phyloP scores from a whole-genome alignment of 2,113 vertebrate genomes.

The Stegostoma tigrinum region DNA sequence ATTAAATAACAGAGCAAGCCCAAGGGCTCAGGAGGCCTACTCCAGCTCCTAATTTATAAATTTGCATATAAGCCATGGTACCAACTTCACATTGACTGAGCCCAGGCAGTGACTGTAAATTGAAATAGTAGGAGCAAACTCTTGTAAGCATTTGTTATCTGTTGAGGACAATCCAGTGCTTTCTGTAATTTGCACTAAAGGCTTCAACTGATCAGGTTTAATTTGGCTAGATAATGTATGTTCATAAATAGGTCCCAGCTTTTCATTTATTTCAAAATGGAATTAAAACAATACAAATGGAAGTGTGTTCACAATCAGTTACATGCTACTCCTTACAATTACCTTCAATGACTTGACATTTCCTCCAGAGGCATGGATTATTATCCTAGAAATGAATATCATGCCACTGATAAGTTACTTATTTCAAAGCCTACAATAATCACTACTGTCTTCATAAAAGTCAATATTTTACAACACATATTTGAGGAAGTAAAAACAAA shows the following conservation, averaged over 20 bases:
- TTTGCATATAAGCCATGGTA: not conserved
- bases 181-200: not conserved
- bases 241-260: not conserved
- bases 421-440: not conserved
- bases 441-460: not conserved
- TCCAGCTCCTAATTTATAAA: too few species aligned
- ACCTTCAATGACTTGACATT: not conserved
- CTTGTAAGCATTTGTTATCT: not conserved
- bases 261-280: not conserved
- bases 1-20: too few species aligned
- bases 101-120: not conserved
- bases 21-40: too few species aligned
- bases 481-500: not conserved
- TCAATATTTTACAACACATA: conserved; percentile 22
- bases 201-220: not conserved
- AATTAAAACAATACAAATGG: not conserved
- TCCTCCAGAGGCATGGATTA: not conserved
- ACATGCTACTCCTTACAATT: not conserved
- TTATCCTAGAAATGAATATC: not conserved
- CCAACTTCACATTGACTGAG: not conserved
- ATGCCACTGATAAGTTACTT: not conserved
- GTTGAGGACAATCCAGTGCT: not conserved
- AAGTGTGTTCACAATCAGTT: not conserved
- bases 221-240: not conserved
- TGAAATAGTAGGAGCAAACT: not conserved